Percentiles rank a stretch among this genome's conserved stretches.
phyloP scores from a whole-genome alignment of 2,797 vertebrate species.

The Dipus sagitta region DNA sequence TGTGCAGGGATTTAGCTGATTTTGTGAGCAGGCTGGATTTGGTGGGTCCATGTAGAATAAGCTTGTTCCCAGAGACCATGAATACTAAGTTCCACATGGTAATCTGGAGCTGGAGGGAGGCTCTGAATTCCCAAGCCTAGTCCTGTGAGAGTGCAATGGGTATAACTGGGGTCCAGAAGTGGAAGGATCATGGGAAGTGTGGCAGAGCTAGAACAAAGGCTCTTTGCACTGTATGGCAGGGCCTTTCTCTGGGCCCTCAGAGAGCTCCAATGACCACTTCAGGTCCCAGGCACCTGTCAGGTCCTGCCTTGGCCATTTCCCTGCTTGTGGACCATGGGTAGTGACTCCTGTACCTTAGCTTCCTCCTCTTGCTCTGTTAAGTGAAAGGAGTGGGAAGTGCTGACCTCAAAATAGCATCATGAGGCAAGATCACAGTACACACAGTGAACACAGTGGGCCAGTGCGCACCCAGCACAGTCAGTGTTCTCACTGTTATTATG shows the following conservation, averaged over 20 bases:
- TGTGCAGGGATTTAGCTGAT: constrained; percentile 61
- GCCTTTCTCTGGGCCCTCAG: neutral
- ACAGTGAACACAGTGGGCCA: neutral
- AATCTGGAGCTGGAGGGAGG: neutral
- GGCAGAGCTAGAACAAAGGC: neutral
- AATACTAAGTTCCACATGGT: neutral
- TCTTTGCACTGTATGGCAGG: neutral
- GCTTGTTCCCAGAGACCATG: neutral
- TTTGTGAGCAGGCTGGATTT: constrained; percentile 41
- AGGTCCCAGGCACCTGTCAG: neutral
- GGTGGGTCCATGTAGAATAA: neutral
- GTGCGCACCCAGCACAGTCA: neutral
- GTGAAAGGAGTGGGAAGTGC: neutral
- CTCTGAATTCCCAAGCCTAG: neutral
- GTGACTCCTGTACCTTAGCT: neutral
- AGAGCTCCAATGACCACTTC: neutral
- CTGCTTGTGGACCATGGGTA: neutral
- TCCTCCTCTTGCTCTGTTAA: neutral
- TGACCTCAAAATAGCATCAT: neutral
- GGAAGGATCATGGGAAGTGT: neutral
- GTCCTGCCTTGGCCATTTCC: neutral
- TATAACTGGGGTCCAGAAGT: neutral
- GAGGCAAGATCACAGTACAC: neutral
- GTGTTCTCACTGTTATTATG: neutral
- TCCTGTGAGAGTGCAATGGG: neutral